Evolutionary conservation across 2,113 vertebrate species (phyloP).

Genomic region (Alaudala cheleensis): DNA sequence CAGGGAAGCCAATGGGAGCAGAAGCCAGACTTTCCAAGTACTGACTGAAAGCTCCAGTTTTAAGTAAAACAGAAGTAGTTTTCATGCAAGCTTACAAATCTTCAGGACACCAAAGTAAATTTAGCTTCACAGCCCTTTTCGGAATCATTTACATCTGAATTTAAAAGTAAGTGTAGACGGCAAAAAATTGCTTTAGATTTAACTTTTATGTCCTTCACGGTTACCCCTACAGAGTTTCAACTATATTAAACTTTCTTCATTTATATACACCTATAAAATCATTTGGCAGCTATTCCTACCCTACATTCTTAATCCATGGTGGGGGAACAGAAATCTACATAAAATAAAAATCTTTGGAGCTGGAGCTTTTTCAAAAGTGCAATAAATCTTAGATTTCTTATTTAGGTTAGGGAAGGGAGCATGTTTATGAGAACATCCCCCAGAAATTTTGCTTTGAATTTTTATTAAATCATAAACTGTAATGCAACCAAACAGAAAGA

Average conservation of each 20-base stretch:
- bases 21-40: slow-evolving; percentile 28
- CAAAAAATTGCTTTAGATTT: background rate
- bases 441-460: background rate
- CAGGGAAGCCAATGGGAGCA: slow-evolving; percentile 15
- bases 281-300: background rate
- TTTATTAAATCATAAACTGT: background rate
- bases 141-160: background rate
- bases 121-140: background rate
- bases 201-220: background rate
- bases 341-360: background rate
- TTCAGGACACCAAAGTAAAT: slow-evolving; percentile 16
- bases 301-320: background rate
- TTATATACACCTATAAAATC: background rate
- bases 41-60: background rate
- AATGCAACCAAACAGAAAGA: background rate
- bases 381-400: background rate
- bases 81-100: slow-evolving; percentile 18
- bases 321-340: background rate
- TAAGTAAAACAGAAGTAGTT: slow-evolving; percentile 29
- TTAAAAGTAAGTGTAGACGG: background rate
- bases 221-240: background rate
- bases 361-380: background rate
- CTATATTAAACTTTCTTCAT: background rate
- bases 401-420: background rate
- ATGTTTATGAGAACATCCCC: background rate